phyloP scores from a whole-genome alignment of 2,113 vertebrate genomes.

The Dipodomys merriami region DNA sequence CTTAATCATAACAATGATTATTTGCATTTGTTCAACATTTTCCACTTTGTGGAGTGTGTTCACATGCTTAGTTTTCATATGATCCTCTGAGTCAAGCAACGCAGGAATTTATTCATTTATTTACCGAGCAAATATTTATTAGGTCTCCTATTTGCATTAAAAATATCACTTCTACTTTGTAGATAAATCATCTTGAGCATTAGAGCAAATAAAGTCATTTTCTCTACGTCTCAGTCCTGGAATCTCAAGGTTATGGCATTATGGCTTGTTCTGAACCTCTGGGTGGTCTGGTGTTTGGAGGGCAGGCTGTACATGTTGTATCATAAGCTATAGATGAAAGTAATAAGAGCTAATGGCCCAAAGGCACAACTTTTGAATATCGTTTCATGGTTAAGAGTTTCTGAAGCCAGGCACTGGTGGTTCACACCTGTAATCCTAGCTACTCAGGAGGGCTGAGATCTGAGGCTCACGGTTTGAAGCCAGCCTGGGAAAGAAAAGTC shows the following conservation, averaged over 20 bases:
- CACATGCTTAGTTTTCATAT: neutral
- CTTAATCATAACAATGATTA: neutral
- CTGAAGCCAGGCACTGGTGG: neutral
- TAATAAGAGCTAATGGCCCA: neutral
- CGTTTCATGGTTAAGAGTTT: neutral
- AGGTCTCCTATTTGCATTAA: neutral
- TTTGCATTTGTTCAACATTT: slow-evolving; percentile 11
- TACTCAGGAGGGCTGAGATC: too few relatives aligned
- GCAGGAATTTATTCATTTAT: neutral
- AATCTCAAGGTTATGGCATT: slow-evolving; percentile 1
- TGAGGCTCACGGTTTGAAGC: too few relatives aligned
- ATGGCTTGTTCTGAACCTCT: neutral
- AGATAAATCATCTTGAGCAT: neutral
- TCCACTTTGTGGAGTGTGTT: neutral
- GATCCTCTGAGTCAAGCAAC: neutral
- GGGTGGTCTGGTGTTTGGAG: neutral
- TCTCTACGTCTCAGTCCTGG: neutral
- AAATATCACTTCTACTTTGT: slow-evolving; percentile 21
- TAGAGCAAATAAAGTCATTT: neutral
- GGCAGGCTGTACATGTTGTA: neutral
- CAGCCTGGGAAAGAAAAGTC: too few relatives aligned
- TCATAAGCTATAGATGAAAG: neutral
- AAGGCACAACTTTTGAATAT: neutral
- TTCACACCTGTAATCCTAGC: too few relatives aligned
- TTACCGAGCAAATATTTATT: slow-evolving; percentile 33